phyloP scores from a whole-genome alignment of 1,140 invertebrate genomes.

The Zaprionus gabonicus region DNA sequence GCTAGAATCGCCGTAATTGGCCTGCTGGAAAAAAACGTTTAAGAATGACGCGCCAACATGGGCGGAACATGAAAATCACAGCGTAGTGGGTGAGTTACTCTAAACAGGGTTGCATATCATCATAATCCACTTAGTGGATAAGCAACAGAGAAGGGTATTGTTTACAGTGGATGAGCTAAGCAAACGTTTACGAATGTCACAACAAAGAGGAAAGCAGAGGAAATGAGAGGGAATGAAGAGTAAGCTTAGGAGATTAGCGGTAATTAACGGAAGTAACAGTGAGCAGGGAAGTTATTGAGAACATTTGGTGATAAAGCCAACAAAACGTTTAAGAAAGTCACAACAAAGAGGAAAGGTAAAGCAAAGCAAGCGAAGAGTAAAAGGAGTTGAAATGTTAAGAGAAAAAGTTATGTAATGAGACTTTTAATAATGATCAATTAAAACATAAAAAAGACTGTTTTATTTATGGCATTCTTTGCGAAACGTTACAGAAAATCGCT shows the following conservation, averaged over 20 bases:
- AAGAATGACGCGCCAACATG: conserved; percentile 6
- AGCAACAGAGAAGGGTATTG: not conserved
- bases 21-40: not conserved
- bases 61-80: not conserved
- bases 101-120: not conserved
- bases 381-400: too few species aligned
- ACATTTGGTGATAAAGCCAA: not conserved
- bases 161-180: not conserved
- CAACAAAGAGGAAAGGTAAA: not conserved
- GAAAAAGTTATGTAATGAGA: too few species aligned
- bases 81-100: not conserved
- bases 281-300: not conserved
- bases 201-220: not conserved
- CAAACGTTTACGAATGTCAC: not conserved
- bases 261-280: not conserved
- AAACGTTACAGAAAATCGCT: too few species aligned
- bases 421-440: too few species aligned
- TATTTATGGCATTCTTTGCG: too few species aligned
- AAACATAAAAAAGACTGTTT: too few species aligned
- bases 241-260: not conserved
- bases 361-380: not conserved
- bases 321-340: not conserved
- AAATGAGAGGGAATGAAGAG: not conserved
- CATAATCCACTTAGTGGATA: not conserved
- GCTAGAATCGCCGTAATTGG: not conserved